phyloP scores from a whole-genome alignment of 2,797 vertebrate species.

The Etheostoma perlongum region DNA sequence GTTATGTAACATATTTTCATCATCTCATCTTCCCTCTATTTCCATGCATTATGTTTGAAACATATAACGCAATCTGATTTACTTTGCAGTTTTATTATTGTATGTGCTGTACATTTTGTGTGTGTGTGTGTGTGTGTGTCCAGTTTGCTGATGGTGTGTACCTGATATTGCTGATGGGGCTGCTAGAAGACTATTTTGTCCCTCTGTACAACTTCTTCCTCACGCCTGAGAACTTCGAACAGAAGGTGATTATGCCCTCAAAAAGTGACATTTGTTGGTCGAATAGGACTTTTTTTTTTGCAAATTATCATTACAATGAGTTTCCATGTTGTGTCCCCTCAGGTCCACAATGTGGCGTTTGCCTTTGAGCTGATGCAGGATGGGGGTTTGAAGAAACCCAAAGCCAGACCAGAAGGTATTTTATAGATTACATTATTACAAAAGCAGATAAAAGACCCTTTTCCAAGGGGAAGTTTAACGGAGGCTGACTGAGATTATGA shows the following conservation, averaged over 20 bases:
- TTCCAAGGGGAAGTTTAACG: not conserved
- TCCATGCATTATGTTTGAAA: constrained; percentile 13
- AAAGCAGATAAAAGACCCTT: not conserved
- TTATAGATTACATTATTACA: not conserved
- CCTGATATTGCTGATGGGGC: constrained; percentile 96
- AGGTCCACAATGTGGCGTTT: constrained; percentile 97
- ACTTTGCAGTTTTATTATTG: not conserved
- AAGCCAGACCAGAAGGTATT: constrained; percentile 97
- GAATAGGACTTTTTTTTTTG: not conserved
- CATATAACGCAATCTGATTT: not conserved
- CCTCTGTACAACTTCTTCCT: constrained; percentile 96
- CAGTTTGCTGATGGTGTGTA: constrained; percentile 99
- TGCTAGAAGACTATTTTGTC: constrained; percentile 96
- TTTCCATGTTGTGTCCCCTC: constrained; percentile 34
- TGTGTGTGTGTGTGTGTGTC: constrained; percentile 49
- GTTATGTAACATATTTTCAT: constrained; percentile 3
- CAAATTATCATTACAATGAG: not conserved
- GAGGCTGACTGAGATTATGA: not conserved
- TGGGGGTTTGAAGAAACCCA: constrained; percentile 95
- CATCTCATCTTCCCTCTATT: not conserved
- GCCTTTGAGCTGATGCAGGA: constrained; percentile 99
- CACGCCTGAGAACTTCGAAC: constrained; percentile 96
- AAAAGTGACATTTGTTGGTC: not conserved
- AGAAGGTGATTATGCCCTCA: constrained; percentile 87
- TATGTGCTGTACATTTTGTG: not conserved